Conservation (phyloP, 53 echinoderm and acorn worm species). For the Actinopyga echinites region DNA sequence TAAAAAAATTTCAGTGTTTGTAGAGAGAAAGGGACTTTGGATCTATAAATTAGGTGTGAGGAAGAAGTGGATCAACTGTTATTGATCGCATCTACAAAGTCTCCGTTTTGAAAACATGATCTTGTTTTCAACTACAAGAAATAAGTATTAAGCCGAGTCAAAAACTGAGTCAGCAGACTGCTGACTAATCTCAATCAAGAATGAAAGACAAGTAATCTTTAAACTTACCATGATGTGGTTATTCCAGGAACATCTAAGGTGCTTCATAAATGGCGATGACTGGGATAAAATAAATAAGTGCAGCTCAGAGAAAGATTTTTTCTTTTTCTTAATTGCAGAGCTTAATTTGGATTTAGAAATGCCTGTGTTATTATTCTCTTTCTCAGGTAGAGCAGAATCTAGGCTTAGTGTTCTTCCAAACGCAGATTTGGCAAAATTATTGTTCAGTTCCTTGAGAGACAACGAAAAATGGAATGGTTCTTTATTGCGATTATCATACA, state of each 20-base stretch:
- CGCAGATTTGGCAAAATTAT: slow-evolving; percentile 10
- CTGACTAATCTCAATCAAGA: no score
- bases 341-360: slow-evolving; percentile 20
- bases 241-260: slow-evolving; percentile 91
- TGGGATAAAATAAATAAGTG: slow-evolving; percentile 86
- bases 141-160: no score
- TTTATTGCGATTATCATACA: slow-evolving; percentile 56
- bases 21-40: no score
- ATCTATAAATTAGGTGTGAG: no score
- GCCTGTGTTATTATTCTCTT: slow-evolving; percentile 13
- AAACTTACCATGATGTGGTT: slow-evolving; percentile 91
- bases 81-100: no score
- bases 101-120: no score
- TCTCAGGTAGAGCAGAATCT: slow-evolving; percentile 45
- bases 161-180: no score
- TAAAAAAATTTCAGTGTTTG: no score
- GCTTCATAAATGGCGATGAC: slow-evolving; percentile 90
- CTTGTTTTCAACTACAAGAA: no score
- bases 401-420: slow-evolving; percentile 55
- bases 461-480: slow-evolving; percentile 72
- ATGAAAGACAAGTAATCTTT: no score
- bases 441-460: background rate
- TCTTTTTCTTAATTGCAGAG: slow-evolving; percentile 42
- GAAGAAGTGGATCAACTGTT: no score
- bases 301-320: slow-evolving; percentile 61